A percentile compares a stretch with the other conserved stretches of the same genome.
Evolutionary conservation across 1,140 invertebrate species (phyloP).

Genomic region (Capitella teleta): DNA sequence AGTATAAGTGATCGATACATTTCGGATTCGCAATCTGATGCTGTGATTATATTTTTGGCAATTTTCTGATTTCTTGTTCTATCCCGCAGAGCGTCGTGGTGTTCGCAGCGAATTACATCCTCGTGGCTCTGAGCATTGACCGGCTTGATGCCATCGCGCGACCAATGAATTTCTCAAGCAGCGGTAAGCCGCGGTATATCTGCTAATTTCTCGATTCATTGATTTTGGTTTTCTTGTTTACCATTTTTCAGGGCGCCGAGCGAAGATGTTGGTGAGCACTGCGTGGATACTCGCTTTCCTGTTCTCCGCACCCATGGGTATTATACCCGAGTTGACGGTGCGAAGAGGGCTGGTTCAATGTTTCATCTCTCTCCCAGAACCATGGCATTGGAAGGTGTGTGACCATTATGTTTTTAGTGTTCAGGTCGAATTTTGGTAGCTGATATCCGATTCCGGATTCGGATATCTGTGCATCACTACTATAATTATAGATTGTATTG

Average conservation of each 20-base stretch:
- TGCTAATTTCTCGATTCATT: neutral
- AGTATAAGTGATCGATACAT: too few species aligned
- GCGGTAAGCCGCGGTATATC: conserved; percentile 45
- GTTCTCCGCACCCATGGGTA: neutral
- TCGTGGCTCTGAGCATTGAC: conserved; percentile 87
- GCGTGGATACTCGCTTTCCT: neutral
- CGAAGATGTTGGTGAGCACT: neutral
- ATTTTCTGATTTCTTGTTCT: too few species aligned
- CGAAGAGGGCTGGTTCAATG: too few species aligned
- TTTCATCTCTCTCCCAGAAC: too few species aligned
- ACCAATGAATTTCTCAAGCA: conserved; percentile 53
- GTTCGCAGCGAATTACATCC: conserved; percentile 86
- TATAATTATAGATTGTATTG: too few species aligned
- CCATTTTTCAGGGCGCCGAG: neutral
- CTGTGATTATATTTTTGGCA: too few species aligned
- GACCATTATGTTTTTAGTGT: too few species aligned
- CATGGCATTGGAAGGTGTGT: too few species aligned
- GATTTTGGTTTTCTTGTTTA: neutral
- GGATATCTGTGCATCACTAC: too few species aligned
- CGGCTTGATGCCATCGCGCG: conserved; percentile 87
- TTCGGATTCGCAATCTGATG: too few species aligned
- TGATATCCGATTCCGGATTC: too few species aligned
- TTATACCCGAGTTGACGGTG: neutral
- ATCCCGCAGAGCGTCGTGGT: conserved; percentile 71
- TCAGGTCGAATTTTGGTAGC: too few species aligned